These are phyloP conservation scores for Epizoanthus stellaris DNA, from an alignment of 92 coral and sea anemone genomes.

Conservation along the genomic window DNA sequence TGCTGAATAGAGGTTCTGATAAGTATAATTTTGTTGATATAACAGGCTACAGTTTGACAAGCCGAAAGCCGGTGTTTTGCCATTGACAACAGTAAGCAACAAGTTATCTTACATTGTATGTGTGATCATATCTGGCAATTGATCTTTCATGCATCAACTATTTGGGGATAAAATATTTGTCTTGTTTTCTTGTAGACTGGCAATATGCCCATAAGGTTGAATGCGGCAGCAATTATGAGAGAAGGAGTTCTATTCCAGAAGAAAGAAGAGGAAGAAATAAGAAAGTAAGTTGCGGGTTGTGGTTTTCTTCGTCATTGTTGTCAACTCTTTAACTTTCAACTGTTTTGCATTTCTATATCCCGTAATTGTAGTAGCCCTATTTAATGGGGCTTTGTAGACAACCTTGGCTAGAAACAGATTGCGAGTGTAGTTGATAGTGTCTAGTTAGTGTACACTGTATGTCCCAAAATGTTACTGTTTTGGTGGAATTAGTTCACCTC, in stretches of 20 bases:
- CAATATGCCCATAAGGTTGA: slow-evolving; percentile 89
- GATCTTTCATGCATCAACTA: no score
- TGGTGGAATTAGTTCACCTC: no score
- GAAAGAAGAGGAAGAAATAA: slow-evolving; percentile 90
- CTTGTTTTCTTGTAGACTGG: slow-evolving; percentile 57
- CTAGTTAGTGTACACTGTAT: no score
- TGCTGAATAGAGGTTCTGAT: no score
- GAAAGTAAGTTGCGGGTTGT: slow-evolving; percentile 57
- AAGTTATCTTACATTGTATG: no score
- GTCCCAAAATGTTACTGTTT: no score
- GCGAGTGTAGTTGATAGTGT: no score
- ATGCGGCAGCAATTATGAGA: slow-evolving; percentile 97
- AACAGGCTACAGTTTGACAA: slow-evolving; percentile 85
- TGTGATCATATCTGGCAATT: background rate
- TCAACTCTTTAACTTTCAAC: background rate
- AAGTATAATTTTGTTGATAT: no score
- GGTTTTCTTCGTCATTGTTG: background rate
- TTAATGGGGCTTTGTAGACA: background rate
- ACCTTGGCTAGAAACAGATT: no score
- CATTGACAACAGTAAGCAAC: slow-evolving; percentile 75
- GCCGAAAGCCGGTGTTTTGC: slow-evolving; percentile 75
- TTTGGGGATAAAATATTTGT: no score
- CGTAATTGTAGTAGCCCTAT: background rate
- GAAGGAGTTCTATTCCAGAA: slow-evolving; percentile 94
- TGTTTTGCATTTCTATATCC: background rate